phyloP scores from a whole-genome alignment of 2,888 invertebrate species.

The Amiota minor region DNA sequence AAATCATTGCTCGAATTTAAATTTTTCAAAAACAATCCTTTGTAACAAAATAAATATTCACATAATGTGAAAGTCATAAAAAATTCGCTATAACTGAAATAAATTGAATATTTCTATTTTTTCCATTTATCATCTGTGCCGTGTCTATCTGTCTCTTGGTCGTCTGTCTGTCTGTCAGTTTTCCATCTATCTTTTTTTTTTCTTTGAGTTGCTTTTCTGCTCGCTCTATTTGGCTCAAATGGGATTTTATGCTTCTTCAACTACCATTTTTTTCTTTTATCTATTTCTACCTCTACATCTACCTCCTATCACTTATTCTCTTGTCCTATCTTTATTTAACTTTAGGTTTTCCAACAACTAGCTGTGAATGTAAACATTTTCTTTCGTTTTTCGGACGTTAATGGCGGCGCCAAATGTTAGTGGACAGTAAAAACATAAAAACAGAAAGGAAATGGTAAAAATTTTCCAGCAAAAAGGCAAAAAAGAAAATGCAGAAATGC shows the following conservation, averaged over 20 bases:
- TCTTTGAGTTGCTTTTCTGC: slow-evolving; percentile 33
- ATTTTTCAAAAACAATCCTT: too few species aligned
- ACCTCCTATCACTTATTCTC: slow-evolving; percentile 31
- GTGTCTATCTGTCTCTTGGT: background rate
- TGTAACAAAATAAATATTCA: too few species aligned
- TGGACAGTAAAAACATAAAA: background rate
- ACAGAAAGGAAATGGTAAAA: slow-evolving; percentile 4
- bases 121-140: too few species aligned
- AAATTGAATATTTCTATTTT: too few species aligned
- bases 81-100: too few species aligned
- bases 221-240: slow-evolving; percentile 36
- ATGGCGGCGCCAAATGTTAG: background rate
- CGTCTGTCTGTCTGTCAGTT: slow-evolving; percentile 32
- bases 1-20: too few species aligned
- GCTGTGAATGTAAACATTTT: slow-evolving; percentile 16
- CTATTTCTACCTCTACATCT: slow-evolving; percentile 25
- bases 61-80: too few species aligned
- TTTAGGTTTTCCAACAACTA: slow-evolving; percentile 36
- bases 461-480: background rate
- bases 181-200: slow-evolving; percentile 21
- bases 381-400: background rate
- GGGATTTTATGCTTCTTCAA: slow-evolving; percentile 31
- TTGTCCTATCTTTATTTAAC: slow-evolving; percentile 28
- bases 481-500: slow-evolving; percentile 14
- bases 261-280: too few species aligned